A percentile compares a stretch with the other conserved stretches of the same genome.
These are phyloP conservation scores for Delichon dasypus DNA, from an alignment of 2,797 vertebrate species.

Conservation along the genomic window DNA sequence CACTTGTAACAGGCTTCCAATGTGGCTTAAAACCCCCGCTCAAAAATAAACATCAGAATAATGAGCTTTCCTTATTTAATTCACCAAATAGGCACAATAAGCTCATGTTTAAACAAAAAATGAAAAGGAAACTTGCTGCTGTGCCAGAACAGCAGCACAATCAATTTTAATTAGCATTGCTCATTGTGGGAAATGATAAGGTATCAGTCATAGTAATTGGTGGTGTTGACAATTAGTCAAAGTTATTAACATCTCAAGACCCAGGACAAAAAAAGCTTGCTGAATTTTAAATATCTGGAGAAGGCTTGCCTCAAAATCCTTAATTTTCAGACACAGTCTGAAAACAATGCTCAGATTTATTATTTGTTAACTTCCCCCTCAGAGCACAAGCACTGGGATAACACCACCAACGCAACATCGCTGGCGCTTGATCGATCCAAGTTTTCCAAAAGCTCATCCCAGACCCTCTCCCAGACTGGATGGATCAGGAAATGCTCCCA, in stretches of 20 bases:
- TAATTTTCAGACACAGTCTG: constrained; percentile 15
- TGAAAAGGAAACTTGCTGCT: constrained; percentile 67
- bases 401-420: background rate
- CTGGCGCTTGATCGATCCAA: rapidly evolving
- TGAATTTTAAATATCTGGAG: constrained; percentile 64
- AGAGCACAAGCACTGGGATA: background rate
- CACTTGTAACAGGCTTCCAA: constrained; percentile 62
- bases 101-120: constrained; percentile 73
- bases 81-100: constrained; percentile 75
- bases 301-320: constrained; percentile 10
- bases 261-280: constrained; percentile 62
- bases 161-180: constrained; percentile 85
- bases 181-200: constrained; percentile 82
- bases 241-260: constrained; percentile 81
- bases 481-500: background rate
- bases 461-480: background rate
- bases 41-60: constrained; percentile 71
- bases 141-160: constrained; percentile 77
- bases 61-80: constrained; percentile 68
- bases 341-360: background rate
- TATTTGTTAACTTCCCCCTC: background rate
- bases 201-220: constrained; percentile 83
- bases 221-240: constrained; percentile 84
- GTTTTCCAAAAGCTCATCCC: background rate
- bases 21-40: constrained; percentile 47